phyloP scores from a whole-genome alignment of 53 echinoderm and acorn worm genomes.

The Paracentrotus lividus region DNA sequence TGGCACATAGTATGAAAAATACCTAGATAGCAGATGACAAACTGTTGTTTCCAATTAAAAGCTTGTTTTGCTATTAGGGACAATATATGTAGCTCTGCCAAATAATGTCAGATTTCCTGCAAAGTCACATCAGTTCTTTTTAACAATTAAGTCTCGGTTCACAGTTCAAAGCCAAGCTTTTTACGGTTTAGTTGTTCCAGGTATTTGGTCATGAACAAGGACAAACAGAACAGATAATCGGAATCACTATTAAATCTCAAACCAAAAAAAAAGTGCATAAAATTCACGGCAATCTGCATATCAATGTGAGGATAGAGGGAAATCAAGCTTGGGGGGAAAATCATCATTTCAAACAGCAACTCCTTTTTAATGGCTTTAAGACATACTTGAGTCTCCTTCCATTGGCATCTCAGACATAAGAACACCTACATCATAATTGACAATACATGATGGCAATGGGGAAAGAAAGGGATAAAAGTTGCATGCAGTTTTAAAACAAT shows the following conservation, averaged over 20 bases:
- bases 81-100: constrained; percentile 5
- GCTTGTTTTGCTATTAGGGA: not conserved
- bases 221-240: not conserved
- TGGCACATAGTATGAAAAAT: not conserved
- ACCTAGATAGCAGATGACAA: too few relatives aligned
- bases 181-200: not conserved
- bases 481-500: constrained; percentile 57
- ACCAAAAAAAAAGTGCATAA: constrained; percentile 36
- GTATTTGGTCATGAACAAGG: not conserved
- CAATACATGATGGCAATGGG: not conserved
- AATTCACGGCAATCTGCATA: constrained; percentile 44
- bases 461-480: not conserved
- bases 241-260: not conserved
- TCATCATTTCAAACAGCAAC: not conserved
- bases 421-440: constrained; percentile 57
- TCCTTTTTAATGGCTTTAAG: not conserved
- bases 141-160: not conserved
- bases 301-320: not conserved
- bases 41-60: not conserved
- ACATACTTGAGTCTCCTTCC: constrained; percentile 70
- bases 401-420: constrained; percentile 53
- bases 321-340: not conserved
- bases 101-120: not conserved
- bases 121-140: not conserved
- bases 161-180: not conserved